Evolutionary conservation across 2,797 vertebrate genomes (phyloP).

Genomic region (Microhierax caerulescens): DNA sequence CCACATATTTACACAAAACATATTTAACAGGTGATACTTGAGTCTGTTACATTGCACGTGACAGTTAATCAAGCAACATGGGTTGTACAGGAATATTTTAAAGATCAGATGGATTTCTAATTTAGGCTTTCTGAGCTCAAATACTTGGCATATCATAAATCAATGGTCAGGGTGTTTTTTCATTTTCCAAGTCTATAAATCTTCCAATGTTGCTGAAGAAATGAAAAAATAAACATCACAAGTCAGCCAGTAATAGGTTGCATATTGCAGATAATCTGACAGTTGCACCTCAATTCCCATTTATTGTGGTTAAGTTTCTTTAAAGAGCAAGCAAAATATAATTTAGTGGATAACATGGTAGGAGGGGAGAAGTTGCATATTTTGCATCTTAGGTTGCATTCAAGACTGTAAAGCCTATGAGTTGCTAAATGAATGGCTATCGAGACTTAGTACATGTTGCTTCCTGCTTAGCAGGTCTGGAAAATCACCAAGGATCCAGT

Average conservation of each 20-base stretch:
- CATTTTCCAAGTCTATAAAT: neutral
- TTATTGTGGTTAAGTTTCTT: neutral
- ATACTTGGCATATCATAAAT: neutral
- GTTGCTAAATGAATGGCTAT: neutral
- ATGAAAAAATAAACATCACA: neutral
- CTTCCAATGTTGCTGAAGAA: neutral
- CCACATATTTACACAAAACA: neutral
- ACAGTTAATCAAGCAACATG: neutral
- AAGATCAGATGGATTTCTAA: neutral
- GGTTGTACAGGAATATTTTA: neutral
- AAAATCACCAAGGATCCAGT: neutral
- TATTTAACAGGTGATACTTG: fast-evolving
- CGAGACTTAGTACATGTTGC: neutral
- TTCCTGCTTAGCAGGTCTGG: no score
- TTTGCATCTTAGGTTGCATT: neutral
- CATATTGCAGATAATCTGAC: neutral
- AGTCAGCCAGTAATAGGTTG: neutral
- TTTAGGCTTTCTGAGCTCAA: neutral
- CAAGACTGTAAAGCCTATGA: neutral
- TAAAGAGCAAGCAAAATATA: neutral
- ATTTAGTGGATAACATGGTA: neutral
- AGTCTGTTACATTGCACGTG: neutral
- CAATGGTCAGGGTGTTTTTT: neutral
- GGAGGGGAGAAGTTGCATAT: neutral
- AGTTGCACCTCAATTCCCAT: neutral